These are phyloP conservation scores for Halictus rubicundus DNA, from an alignment of 1,140 invertebrate species.

Conservation along the genomic window DNA sequence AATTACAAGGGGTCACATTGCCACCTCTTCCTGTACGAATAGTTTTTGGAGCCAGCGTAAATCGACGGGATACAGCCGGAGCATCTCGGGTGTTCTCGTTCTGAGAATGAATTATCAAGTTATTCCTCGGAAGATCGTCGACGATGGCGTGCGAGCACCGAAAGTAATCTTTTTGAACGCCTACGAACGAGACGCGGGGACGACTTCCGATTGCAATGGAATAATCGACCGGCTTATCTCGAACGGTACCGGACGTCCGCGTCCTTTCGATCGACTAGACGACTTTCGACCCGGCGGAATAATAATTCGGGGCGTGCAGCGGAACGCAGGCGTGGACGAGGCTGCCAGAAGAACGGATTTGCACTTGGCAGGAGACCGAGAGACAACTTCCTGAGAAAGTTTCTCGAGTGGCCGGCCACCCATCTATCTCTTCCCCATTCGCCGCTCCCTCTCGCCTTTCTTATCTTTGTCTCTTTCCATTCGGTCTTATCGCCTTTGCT, in stretches of 20 bases:
- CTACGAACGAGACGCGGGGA: background rate
- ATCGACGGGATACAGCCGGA: too few relatives aligned
- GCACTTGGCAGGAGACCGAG: conserved; percentile 54
- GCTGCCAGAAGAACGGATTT: conserved; percentile 57
- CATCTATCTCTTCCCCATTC: conserved; percentile 42
- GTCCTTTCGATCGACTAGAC: conserved; percentile 10
- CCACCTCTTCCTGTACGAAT: too few relatives aligned
- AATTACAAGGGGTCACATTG: too few relatives aligned
- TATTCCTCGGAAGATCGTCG: background rate
- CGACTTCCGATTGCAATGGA: background rate
- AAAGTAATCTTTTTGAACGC: background rate
- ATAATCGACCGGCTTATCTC: conserved; percentile 23
- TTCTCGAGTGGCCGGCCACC: conserved; percentile 45
- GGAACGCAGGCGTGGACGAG: conserved; percentile 8
- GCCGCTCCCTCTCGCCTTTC: background rate
- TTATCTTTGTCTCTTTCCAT: conserved; percentile 25
- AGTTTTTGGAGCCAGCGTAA: too few relatives aligned
- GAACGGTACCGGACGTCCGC: background rate
- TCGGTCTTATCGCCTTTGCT: conserved; percentile 17
- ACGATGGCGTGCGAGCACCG: background rate
- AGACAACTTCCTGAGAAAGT: conserved; percentile 62
- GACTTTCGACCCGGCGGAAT: conserved; percentile 45
- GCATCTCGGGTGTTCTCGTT: background rate
- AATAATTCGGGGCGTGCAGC: conserved; percentile 55
- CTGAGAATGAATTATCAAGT: background rate